Conservation (phyloP, 2,113 vertebrate species). For the Hydrochoerus hydrochaeris region DNA sequence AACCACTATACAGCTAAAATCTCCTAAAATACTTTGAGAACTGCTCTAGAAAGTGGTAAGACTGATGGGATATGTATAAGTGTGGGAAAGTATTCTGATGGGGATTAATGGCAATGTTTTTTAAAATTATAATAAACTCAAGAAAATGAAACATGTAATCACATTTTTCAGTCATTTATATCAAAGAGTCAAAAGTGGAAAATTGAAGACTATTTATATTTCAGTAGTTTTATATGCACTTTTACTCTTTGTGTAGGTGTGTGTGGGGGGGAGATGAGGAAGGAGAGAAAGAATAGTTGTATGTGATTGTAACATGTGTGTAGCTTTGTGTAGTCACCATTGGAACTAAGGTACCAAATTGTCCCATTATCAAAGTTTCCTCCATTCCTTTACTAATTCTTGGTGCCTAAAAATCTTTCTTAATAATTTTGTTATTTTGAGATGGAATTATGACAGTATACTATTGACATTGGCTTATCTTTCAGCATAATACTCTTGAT, state of each 20-base stretch:
- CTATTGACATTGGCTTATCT: slow-evolving; percentile 15
- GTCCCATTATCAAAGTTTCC: neutral
- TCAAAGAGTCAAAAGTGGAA: slow-evolving; percentile 19
- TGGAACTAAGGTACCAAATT: neutral
- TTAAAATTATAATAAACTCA: neutral
- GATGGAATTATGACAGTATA: neutral
- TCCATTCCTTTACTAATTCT: slow-evolving; percentile 5
- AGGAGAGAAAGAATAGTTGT: neutral
- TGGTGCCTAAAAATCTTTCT: slow-evolving; percentile 16
- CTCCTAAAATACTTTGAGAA: neutral
- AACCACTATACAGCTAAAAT: neutral
- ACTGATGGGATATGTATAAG: neutral
- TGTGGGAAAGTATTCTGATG: neutral
- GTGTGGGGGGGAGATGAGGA: neutral
- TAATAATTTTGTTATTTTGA: slow-evolving; percentile 59
- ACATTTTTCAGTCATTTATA: neutral
- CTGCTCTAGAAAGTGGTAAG: neutral
- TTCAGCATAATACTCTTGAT: slow-evolving; percentile 43
- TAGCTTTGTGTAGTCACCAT: slow-evolving; percentile 19
- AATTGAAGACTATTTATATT: slow-evolving; percentile 36
- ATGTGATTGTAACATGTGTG: neutral
- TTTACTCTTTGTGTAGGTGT: neutral
- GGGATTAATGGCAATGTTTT: neutral
- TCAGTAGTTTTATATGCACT: slow-evolving; percentile 35
- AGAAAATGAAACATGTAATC: neutral